Percentiles rank a stretch among this genome's conserved stretches.
phyloP scores from a whole-genome alignment of 2,888 invertebrate species.

The Thecocarcelia acutangulata region DNA sequence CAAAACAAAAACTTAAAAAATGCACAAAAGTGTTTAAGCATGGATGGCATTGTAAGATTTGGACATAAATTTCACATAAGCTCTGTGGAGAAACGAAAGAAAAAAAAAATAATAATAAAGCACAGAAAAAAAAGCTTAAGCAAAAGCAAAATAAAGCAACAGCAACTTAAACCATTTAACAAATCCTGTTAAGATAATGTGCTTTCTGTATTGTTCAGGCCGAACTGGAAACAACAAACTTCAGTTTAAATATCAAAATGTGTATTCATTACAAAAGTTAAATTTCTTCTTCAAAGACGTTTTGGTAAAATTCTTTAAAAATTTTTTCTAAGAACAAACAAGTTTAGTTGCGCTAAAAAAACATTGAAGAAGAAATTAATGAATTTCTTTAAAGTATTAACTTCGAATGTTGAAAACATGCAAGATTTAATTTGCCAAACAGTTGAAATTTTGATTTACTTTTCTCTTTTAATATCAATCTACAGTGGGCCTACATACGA shows the following conservation, averaged over 20 bases:
- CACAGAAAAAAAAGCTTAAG: neutral
- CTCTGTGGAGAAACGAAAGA: constrained; percentile 2
- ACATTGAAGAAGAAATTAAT: no score
- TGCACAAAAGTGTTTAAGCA: constrained; percentile 45
- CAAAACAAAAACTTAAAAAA: constrained; percentile 28
- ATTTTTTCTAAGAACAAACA: no score
- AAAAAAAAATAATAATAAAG: no score
- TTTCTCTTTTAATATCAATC: no score
- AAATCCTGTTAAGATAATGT: constrained; percentile 19
- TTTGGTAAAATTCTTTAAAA: no score
- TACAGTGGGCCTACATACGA: no score
- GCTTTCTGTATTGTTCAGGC: neutral
- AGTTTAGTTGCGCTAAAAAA: no score
- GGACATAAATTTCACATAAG: constrained; percentile 61
- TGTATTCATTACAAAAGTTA: neutral
- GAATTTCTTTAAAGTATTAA: no score
- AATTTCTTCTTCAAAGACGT: no score
- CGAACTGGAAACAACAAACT: neutral
- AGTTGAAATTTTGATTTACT: no score
- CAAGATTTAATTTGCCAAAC: no score
- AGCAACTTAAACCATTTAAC: constrained; percentile 28
- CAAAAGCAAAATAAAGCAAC: constrained; percentile 6
- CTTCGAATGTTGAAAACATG: no score
- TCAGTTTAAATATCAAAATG: neutral
- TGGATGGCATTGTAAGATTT: constrained; percentile 50